Conservation (phyloP, 2,888 invertebrate genomes). For the Monochamus alternatus region DNA sequence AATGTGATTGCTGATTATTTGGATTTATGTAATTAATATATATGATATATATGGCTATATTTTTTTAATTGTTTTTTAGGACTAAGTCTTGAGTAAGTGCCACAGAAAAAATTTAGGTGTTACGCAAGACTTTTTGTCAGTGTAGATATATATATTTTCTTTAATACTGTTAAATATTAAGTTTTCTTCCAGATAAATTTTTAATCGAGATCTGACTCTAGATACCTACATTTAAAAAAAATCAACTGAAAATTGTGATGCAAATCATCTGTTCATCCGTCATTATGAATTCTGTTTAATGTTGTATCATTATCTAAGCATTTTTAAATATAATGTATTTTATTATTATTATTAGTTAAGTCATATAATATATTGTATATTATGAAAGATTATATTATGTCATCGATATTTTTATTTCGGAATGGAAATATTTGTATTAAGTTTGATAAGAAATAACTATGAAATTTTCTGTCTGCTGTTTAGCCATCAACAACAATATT, state of each 20-base stretch:
- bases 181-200: constrained; percentile 27
- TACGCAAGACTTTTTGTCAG: constrained; percentile 38
- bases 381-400: background rate
- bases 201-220: constrained; percentile 46
- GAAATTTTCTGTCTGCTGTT: constrained; percentile 10
- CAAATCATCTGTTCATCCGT: constrained; percentile 51
- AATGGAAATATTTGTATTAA: constrained; percentile 7
- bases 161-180: constrained; percentile 42
- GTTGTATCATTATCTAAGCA: constrained; percentile 51
- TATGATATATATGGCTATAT: constrained; percentile 21
- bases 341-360: background rate
- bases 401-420: constrained; percentile 11
- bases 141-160: constrained; percentile 45
- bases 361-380: background rate
- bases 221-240: constrained; percentile 30
- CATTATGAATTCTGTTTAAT: constrained; percentile 56
- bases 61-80: constrained; percentile 28
- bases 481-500: background rate
- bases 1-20: constrained; percentile 43
- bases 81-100: constrained; percentile 32
- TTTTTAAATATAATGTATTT: constrained; percentile 30
- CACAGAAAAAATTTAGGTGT: constrained; percentile 1
- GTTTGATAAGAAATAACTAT: constrained; percentile 24
- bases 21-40: constrained; percentile 33
- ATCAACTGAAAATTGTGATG: constrained; percentile 56